Base-by-base conservation (phyloP, 1,140 invertebrate species). In the Apis cerana region DNA sequence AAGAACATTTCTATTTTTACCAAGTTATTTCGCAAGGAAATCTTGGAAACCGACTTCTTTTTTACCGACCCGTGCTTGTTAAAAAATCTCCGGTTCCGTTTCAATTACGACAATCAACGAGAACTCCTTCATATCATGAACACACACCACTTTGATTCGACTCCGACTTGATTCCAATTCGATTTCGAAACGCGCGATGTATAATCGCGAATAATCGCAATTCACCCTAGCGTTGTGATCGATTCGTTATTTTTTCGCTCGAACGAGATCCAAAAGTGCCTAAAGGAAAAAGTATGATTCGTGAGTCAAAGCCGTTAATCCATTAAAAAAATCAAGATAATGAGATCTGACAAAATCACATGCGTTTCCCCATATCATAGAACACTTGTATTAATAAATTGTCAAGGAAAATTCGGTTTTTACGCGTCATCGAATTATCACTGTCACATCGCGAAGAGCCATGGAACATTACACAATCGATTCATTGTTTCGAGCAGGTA, bases 171-270 rank as follows among this genome's bases (percentile, higher is more conserved):
- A 43, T 43, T 43, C n/a, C 33, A 19, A 68, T n/a, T 69, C 67
- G 48, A 69, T 10, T 48, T 33, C 15, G 52, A 56, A 56, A 56
- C 23, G 33, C 69, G 17, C 70, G 52, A 19, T 10, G 17, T 52
- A 43, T n/a, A 1, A 2, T n/a, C 48, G 17, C 2, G 33, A 58
- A 61, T 21, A 74, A 74, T 74, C 50, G 23, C 50, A 11, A 56
- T 19, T 54, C 70, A 52, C 48, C 13, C 11, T 9, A 33, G n/a
- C 21, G 59, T 67, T 50, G 23, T 58, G 58, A 56, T 79, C 48
- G 54, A 72, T 79, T 80, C 76, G 68, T 50, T 58, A 58, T 67
- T 58, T 65, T n/a, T 43, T 50, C 64, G 72, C 48, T 50, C 33
- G 68, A 52, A 33, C 23, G 23, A 33, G 8, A n/a, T 62, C 50